Base-by-base conservation (phyloP, 1,140 invertebrate species). In the Bombus haemorrhoidalis region DNA sequence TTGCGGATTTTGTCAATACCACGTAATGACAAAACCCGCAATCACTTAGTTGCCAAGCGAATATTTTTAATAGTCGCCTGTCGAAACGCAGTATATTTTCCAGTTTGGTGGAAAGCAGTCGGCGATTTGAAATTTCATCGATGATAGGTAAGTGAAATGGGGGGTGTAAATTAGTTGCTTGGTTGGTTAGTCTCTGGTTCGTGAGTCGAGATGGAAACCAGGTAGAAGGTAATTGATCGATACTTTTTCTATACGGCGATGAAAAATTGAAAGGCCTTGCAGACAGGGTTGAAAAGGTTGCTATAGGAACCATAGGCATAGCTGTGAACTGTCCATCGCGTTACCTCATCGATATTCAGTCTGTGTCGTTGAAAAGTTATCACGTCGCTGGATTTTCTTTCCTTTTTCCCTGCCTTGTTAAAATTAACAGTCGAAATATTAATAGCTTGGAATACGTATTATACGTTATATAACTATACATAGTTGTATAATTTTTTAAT, bases 161-260 rank as follows among this genome's bases (percentile, higher is more conserved):
- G 10, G 43, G 32, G 43, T 75, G 10, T n/a, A 78, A 64, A 78
- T 78, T 78, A 78, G 57, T 62, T 77, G 15, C 57, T 77, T n/a
- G 75, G 57, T 77, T 64, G 75, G 57, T 8, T 62, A n/a, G 75
- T 15, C 66, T 73, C 15, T 41, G 32, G 32, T 3, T 64, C 37
- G 57, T 39, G 74, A 28, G 15, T 47, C 28, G 37, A 73, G 41
- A n/a, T 25, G 43, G 32, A 13, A 74, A 32, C 22, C 3, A 32
- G 41, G 39, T n/a, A 47, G 41, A 28, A 13, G 57, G 75, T 64
- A 78, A 78, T 78, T 78, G 75, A 78, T 78, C 75, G 57, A 78
- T 78, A 78, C 75, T 66, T 78, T 59, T 77, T 62, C 57, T 64
- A 39, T 77, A 41, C 57, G 28, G 53, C n/a, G 57, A 64, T 77